Evolutionary conservation across 2,888 invertebrate genomes (phyloP), one percentile per base, ranked within the genome.

Genomic region (Drosophila bunnanda): DNA sequence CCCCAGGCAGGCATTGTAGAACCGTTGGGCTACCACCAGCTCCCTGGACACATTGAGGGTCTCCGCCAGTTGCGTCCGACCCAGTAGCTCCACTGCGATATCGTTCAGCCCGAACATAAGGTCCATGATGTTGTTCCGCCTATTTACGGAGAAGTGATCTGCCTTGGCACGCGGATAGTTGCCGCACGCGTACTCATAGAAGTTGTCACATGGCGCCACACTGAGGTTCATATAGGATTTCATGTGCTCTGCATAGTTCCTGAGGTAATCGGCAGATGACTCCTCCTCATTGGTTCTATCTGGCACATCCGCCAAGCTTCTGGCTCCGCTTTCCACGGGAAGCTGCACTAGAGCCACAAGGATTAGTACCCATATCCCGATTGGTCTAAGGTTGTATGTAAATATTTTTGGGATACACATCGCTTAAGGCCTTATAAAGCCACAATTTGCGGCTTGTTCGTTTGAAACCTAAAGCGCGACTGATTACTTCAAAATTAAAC

Each of bases 151-250:
- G 32, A 84, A 82, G 2, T 82, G 75, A 20, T 89, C 80, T 17
- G 67, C 57, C 13, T 84, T 88, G 0, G 79, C 80, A 36, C 82
- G 72, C 4, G 82, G 79, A 87, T 89, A 91, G 54, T 91, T 91
- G 12, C 91, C 91, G 28, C 92, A 91, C 0, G 92, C 90, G 58
- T 82, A 91, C 56, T 91, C 90, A 44, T 91, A 92, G 55, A 92
- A 92, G 46, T 92, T 88, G 12, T 91, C 86, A 39, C 92, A 91
- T 0, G 91, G 91, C 34, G 79, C 59, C 5, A 86, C 87, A 2
- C 79, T 81, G 6, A 34, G 59, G 57, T 91, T 91, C 91, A 91
- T 91, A 39, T 80, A 91, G 20, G 83, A 87, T 43, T 84, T 57
- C 90, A 92, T 88, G 28, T 79, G 60, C 0, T 65, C 59, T 0